Evolutionary conservation across 2,113 vertebrate genomes (phyloP).

Genomic region (Euleptes europaea): DNA sequence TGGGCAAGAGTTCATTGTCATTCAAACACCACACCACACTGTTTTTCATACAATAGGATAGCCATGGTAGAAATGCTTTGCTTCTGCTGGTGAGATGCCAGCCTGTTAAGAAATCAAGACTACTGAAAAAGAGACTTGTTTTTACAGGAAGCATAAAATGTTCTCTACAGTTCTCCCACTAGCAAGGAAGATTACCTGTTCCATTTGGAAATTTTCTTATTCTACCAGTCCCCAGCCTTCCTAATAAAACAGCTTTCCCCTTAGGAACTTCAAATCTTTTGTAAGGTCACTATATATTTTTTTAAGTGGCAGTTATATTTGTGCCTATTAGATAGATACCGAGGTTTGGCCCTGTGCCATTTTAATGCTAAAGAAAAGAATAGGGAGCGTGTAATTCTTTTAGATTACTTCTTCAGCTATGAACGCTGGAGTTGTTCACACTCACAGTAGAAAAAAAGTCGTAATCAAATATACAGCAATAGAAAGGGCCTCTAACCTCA

Average conservation of each 20-base stretch:
- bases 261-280: slow-evolving; percentile 4
- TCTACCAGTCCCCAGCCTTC: not conserved
- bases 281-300: not conserved
- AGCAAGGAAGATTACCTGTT: not conserved
- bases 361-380: not conserved
- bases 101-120: not conserved
- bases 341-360: not conserved
- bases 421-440: slow-evolving; percentile 12
- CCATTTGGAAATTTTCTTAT: not conserved
- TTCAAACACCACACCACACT: not conserved
- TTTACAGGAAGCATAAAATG: not conserved
- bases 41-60: not conserved
- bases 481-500: not conserved
- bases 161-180: not conserved
- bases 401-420: slow-evolving; percentile 10
- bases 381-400: not conserved
- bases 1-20: no score
- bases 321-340: not conserved
- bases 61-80: not conserved
- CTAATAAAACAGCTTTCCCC: slow-evolving; percentile 1
- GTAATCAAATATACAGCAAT: slow-evolving; percentile 1
- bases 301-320: not conserved
- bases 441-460: slow-evolving; percentile 6
- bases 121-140: not conserved
- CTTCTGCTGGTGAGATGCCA: not conserved